Percentiles rank a stretch among this genome's conserved stretches.
phyloP scores from a whole-genome alignment of 2,888 invertebrate genomes.

The Lumbricus terrestris region DNA sequence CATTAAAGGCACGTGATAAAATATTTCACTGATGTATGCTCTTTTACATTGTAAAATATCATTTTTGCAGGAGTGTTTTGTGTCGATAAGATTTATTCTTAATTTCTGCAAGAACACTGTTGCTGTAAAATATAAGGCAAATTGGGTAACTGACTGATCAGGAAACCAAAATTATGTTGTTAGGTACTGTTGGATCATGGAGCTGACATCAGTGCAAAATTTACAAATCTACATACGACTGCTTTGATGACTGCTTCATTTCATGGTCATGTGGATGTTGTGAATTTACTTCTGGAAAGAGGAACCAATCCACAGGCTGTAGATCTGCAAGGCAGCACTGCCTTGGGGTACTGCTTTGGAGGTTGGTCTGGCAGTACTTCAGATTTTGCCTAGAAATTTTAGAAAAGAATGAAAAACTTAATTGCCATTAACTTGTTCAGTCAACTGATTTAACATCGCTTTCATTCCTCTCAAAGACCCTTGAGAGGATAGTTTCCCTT shows the following conservation, averaged over 20 bases:
- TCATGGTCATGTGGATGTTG: constrained; percentile 41
- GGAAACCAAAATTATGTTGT: not conserved
- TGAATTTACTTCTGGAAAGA: constrained; percentile 34
- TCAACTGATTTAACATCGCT: no score
- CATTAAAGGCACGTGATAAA: not conserved
- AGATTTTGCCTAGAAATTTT: not conserved
- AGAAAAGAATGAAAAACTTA: not conserved
- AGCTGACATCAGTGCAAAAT: constrained; percentile 37
- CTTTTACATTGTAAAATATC: not conserved
- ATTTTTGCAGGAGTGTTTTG: not conserved
- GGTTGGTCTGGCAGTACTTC: constrained; percentile 27
- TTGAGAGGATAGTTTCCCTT: no score
- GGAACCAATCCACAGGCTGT: constrained; percentile 38
- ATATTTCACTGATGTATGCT: not conserved
- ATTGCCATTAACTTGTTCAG: not conserved
- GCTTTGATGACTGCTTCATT: constrained; percentile 43
- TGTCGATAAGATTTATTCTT: not conserved
- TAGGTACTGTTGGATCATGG: constrained; percentile 38
- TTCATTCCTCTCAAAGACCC: not conserved
- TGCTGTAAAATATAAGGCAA: not conserved
- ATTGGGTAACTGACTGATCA: not conserved
- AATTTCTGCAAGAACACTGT: not conserved
- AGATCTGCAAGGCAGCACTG: constrained; percentile 41
- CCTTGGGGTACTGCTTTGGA: constrained; percentile 43
- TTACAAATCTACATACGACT: constrained; percentile 41